Base-by-base conservation (phyloP, 2,888 invertebrate species). In the Nasonia oneida region DNA sequence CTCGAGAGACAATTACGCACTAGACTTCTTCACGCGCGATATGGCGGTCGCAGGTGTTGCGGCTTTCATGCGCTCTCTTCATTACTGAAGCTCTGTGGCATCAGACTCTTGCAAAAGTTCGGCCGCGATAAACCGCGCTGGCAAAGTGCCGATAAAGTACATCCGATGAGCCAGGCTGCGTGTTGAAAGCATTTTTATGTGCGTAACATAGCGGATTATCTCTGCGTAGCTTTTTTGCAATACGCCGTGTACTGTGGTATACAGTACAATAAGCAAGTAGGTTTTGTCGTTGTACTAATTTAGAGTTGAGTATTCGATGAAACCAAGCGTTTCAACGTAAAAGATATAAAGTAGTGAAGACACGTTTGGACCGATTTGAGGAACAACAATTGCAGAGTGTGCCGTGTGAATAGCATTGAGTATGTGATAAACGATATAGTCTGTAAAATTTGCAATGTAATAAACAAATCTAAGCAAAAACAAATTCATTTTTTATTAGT, bases 61-160 rank as follows among this genome's bases (percentile, higher is more conserved):
- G 42, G 47, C 73, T 47, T 73, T 23, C 37, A 57, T 57, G 33
- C 57, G n/a, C n/a, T 37, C 53, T 57, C 53, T 57, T 75, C 37
- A 37, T 57, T 76, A 57, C n/a, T n/a, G 37, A 37, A 39, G 76
- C 50, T n/a, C 8, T 2, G 6, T 18, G 0, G 18, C 39, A 37
- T 37, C 37, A 37, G 10, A 12, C n/a, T 2, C 39, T 12, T 47
- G n/a, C 73, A 42, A 12, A 73, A 73, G 23, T 47, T 42, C 42
- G 39, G 39, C 29, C 0, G n/a, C 47, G 42, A 73, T 67, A 67
- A 29, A 67, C n/a, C 15, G 29, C 67, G 29, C 3, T 33, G 15
- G 29, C 67, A 33, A 33, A 67, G 67, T 67, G 29, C 14, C 33
- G 14, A 67, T 33, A 29, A 33, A 67, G 67, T 67, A 33, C 33